These are phyloP conservation scores for Huso huso DNA, from an alignment of 2,797 vertebrate genomes.

Conservation along the genomic window DNA sequence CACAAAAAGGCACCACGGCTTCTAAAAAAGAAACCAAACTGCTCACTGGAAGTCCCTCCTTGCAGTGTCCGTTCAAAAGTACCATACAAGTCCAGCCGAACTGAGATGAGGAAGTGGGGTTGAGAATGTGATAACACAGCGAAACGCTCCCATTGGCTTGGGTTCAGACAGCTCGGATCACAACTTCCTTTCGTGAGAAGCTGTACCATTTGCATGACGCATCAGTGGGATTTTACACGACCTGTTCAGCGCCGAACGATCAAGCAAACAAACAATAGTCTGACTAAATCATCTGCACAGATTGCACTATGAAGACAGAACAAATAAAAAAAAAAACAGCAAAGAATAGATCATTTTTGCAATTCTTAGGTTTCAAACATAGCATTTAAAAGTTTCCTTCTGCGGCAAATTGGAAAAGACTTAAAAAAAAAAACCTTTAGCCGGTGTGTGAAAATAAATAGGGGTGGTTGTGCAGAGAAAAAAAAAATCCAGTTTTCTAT, in stretches of 20 bases:
- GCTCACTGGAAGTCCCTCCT: conserved; percentile 1
- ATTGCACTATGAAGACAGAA: too few relatives aligned
- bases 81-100: conserved; percentile 16
- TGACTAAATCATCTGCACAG: too few relatives aligned
- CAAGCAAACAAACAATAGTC: too few relatives aligned
- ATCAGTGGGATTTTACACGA: too few relatives aligned
- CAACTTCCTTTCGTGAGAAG: too few relatives aligned
- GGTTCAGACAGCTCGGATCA: too few relatives aligned
- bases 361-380: conserved; percentile 10
- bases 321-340: too few relatives aligned
- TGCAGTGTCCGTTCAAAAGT: conserved; percentile 16
- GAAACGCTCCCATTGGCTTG: too few relatives aligned
- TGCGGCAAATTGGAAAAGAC: conserved; percentile 37
- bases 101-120: neutral
- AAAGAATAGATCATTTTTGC: neutral
- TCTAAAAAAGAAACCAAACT: conserved; percentile 56
- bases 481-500: too few relatives aligned
- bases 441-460: conserved; percentile 24
- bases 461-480: conserved; percentile 27
- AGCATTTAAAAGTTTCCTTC: conserved; percentile 26
- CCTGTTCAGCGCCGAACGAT: too few relatives aligned
- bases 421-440: conserved; percentile 44
- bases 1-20: conserved; percentile 86
- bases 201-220: too few relatives aligned
- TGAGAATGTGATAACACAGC: too few relatives aligned